Conservation (phyloP, 2,797 vertebrate species). For the Delichon dasypus region DNA sequence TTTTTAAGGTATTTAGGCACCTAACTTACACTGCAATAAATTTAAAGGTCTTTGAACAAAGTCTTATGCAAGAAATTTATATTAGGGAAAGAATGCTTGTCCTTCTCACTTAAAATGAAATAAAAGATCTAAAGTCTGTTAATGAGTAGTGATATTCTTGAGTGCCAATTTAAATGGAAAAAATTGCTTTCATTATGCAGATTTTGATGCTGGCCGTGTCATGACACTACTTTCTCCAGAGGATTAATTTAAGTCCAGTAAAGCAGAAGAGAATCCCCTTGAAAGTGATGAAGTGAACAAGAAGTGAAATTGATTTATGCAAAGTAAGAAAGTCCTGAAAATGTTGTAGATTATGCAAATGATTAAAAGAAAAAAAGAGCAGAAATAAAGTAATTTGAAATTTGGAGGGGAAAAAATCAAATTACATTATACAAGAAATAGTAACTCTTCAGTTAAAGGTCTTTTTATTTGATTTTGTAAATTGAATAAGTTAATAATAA, state of each 20-base stretch:
- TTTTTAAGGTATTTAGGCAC: not conserved
- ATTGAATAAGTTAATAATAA: slow-evolving; percentile 21
- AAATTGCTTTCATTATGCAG: slow-evolving; percentile 63
- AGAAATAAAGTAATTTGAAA: slow-evolving; percentile 28
- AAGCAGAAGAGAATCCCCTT: slow-evolving; percentile 60
- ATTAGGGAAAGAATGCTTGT: slow-evolving; percentile 17
- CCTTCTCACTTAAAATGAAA: slow-evolving; percentile 33
- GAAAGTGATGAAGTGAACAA: slow-evolving; percentile 67
- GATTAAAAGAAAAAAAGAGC: not conserved
- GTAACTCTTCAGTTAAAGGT: not conserved
- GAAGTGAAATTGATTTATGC: slow-evolving; percentile 74
- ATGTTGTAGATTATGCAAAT: slow-evolving; percentile 68
- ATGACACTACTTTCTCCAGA: slow-evolving; percentile 60
- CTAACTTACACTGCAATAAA: not conserved
- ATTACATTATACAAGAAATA: not conserved
- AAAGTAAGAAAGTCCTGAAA: slow-evolving; percentile 67
- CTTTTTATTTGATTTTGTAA: slow-evolving; percentile 2
- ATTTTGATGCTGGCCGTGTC: slow-evolving; percentile 46
- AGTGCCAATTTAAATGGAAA: slow-evolving; percentile 66
- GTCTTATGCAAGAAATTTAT: not conserved
- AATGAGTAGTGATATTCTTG: slow-evolving; percentile 61
- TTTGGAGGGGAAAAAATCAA: not conserved
- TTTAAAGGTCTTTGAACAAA: not conserved
- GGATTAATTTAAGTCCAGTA: slow-evolving; percentile 73
- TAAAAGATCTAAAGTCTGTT: slow-evolving; percentile 61